phyloP scores from a whole-genome alignment of 2,888 invertebrate species.

The Coelinius sp. region DNA sequence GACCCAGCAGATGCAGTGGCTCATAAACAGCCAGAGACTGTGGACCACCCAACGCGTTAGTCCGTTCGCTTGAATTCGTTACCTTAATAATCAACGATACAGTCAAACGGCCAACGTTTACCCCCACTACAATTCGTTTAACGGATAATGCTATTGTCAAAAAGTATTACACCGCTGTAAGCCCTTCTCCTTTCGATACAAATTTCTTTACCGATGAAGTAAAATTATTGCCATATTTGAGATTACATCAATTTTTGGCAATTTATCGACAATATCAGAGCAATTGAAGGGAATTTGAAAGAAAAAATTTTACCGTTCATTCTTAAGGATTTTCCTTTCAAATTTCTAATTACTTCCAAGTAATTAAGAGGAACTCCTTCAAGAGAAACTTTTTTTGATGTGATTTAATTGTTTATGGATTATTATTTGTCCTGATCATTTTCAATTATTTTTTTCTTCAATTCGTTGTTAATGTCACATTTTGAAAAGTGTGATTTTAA shows the following conservation, averaged over 20 bases:
- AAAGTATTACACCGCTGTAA: neutral
- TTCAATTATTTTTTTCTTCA: neutral
- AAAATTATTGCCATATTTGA: no score
- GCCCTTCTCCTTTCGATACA: no score
- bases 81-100: slow-evolving; percentile 62
- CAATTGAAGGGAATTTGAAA: no score
- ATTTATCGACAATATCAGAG: no score
- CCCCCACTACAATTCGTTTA: neutral
- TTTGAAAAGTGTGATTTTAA: no score
- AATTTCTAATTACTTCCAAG: neutral
- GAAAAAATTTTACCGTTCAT: neutral
- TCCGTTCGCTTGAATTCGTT: slow-evolving; percentile 56
- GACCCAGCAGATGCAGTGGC: slow-evolving; percentile 61
- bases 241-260: no score
- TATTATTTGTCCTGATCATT: no score
- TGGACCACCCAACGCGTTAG: slow-evolving; percentile 67
- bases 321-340: neutral
- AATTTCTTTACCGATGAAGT: no score
- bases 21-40: slow-evolving; percentile 67
- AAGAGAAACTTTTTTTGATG: no score
- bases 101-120: neutral
- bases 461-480: no score
- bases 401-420: no score
- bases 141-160: neutral
- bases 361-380: no score